Evolutionary conservation across 2,888 invertebrate species (phyloP), one percentile per base, ranked within the genome.

Genomic region (Agelastica alni): DNA sequence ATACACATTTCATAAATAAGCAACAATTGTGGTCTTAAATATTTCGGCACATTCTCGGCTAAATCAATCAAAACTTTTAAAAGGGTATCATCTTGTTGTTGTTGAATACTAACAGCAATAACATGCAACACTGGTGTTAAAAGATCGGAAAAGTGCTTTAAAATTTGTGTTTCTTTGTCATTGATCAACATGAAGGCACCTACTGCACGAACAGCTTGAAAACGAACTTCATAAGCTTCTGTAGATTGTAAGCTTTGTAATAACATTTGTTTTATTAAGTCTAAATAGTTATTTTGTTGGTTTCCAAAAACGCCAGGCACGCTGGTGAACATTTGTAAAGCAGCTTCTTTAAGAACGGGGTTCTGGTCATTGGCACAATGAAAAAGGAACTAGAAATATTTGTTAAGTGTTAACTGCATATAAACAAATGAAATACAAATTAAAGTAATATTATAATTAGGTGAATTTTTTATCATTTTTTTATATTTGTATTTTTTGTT

Each of bases 251-350:
- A 79, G 54, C 92, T 89, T 67, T 92, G 89, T 58, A 88, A 83
- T 66, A 97, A 77, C 96, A 97, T 96, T 76, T 94, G 92, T 74
- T 96, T 96, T 68, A 99, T 97, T 26, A 95, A 83, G 68, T 91
- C 90, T 62, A 98, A 77, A 77, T 96, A 95, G 72, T 93, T 89
- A 59, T 85, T 83, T 75, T 98, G 96, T 72, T 94, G 91, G 75
- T 93, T 94, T 30, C 98, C 99, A 82, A 99, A 99, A 47, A 98
- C 91, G 28, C 95, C 93, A 16, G 99, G 98, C 26, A 97, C 95
- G 66, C 93, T 87, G 62, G 94, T 90, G 72, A 99, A 96, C 82
- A 99, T 93, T 64, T 93, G 86, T 49, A 99, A 85, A 31, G 96
- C 96, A 63, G 93, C 89, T 76, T 97, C 96, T 78, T 94, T 95